Conservation (phyloP, 2,888 invertebrate species). For the Rambutsinella grinnellia region DNA sequence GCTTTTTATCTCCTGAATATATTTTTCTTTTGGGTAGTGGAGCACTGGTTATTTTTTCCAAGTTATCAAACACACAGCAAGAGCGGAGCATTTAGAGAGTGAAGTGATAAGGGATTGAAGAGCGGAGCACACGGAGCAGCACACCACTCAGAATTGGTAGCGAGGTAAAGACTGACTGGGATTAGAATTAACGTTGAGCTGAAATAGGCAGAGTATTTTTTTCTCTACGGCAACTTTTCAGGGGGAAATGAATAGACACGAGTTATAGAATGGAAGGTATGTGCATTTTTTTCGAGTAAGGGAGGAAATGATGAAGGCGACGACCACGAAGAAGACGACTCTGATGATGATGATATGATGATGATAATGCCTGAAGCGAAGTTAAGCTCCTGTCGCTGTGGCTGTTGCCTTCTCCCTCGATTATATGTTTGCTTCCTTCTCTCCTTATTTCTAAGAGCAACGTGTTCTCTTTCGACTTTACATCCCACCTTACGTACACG, state of each 20-base stretch:
- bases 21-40: too few relatives aligned
- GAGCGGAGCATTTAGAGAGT: neutral
- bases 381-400: constrained; percentile 45
- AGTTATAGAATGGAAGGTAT: constrained; percentile 2
- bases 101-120: neutral
- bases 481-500: neutral
- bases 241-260: constrained; percentile 33
- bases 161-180: neutral
- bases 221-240: too few relatives aligned
- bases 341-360: constrained; percentile 28
- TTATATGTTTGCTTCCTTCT: neutral
- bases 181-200: neutral
- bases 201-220: constrained; percentile 2
- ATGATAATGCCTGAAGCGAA: constrained; percentile 52
- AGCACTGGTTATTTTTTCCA: too few relatives aligned
- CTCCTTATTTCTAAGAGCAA: constrained; percentile 5
- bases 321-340: constrained; percentile 7
- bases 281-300: neutral
- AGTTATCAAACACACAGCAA: neutral
- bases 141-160: too few relatives aligned
- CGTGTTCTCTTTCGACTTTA: constrained; percentile 27
- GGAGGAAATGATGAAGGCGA: constrained; percentile 13
- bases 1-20: too few relatives aligned
- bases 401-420: neutral
- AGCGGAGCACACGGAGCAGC: too few relatives aligned